Conservation (phyloP, 2,113 vertebrate genomes). For the Platichthys stellatus region DNA sequence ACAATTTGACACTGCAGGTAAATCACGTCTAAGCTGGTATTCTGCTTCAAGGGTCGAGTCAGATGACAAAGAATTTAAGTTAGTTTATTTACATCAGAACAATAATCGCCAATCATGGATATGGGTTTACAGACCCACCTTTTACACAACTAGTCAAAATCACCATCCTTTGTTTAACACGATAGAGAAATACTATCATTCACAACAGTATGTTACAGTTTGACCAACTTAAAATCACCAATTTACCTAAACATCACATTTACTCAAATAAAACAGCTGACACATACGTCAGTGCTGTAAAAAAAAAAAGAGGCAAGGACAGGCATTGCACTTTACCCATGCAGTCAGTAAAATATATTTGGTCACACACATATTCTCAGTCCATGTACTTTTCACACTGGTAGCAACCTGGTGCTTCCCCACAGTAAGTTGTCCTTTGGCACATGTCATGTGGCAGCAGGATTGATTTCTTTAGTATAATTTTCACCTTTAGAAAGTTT, state of each 20-base stretch:
- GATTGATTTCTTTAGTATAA: not conserved
- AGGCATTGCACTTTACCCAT: conserved; percentile 71
- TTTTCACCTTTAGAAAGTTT: conserved; percentile 7
- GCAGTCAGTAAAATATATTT: conserved; percentile 52
- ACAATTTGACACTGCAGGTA: not conserved
- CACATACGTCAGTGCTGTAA: conserved; percentile 26
- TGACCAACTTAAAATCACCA: not conserved
- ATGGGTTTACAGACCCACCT: conserved; percentile 14
- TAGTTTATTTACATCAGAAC: conserved; percentile 18
- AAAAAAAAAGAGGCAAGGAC: conserved; percentile 11
- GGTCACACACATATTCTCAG: conserved; percentile 20
- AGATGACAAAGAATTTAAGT: not conserved
- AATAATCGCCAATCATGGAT: conserved; percentile 4
- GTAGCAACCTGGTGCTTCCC: not conserved
- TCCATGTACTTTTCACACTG: conserved; percentile 3
- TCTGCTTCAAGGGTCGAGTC: not conserved
- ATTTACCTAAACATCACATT: conserved; percentile 16
- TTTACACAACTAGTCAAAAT: conserved; percentile 10
- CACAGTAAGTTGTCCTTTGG: conserved; percentile 7
- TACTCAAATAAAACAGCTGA: conserved; percentile 8
- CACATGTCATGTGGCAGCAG: not conserved
- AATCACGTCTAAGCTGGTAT: not conserved
- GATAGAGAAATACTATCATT: conserved; percentile 16
- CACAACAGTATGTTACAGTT: conserved; percentile 36
- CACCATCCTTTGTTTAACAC: conserved; percentile 4